A percentile compares a stretch with the other conserved stretches of the same genome.
phyloP scores from a whole-genome alignment of 2,888 invertebrate species.

The Sisyra terminalis region DNA sequence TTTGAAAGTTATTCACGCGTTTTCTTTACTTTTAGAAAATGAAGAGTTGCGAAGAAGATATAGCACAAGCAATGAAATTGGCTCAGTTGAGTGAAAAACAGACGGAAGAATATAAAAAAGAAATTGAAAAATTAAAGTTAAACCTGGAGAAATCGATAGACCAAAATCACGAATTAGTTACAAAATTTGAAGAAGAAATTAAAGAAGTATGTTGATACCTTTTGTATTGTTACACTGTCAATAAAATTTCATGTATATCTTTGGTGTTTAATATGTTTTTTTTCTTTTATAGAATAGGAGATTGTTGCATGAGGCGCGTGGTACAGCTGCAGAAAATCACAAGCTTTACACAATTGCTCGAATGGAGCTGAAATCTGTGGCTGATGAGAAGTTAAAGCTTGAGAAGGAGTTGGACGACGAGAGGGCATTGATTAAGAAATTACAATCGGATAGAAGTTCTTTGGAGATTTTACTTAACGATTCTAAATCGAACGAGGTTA shows the following conservation, averaged over 20 bases:
- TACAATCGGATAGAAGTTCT: conserved; percentile 22
- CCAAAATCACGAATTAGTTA: conserved; percentile 38
- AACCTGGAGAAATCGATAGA: conserved; percentile 24
- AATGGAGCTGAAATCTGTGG: conserved; percentile 21
- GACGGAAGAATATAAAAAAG: conserved; percentile 33
- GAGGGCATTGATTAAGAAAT: conserved; percentile 14
- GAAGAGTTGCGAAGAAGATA: conserved; percentile 48
- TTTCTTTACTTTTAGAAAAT: conserved; percentile 27
- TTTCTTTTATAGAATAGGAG: conserved; percentile 20
- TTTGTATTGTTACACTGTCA: neutral
- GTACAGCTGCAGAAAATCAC: conserved; percentile 25
- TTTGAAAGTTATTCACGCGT: too few relatives aligned
- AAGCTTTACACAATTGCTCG: conserved; percentile 33
- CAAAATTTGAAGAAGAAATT: conserved; percentile 38
- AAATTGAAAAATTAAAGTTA: conserved; percentile 31
- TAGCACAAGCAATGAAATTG: conserved; percentile 51
- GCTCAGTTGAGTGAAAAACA: conserved; percentile 52
- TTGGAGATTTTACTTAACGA: conserved; percentile 21
- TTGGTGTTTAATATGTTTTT: conserved; percentile 7
- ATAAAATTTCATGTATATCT: too few relatives aligned
- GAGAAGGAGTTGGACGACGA: conserved; percentile 16
- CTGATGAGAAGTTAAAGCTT: conserved; percentile 17
- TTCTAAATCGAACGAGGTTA: conserved; percentile 22
- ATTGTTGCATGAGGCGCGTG: conserved; percentile 19
- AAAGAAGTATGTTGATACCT: conserved; percentile 36